A percentile compares a stretch with the other conserved stretches of the same genome.
Evolutionary conservation across 2,797 vertebrate genomes (phyloP).

Genomic region (Garrulus glandarius): DNA sequence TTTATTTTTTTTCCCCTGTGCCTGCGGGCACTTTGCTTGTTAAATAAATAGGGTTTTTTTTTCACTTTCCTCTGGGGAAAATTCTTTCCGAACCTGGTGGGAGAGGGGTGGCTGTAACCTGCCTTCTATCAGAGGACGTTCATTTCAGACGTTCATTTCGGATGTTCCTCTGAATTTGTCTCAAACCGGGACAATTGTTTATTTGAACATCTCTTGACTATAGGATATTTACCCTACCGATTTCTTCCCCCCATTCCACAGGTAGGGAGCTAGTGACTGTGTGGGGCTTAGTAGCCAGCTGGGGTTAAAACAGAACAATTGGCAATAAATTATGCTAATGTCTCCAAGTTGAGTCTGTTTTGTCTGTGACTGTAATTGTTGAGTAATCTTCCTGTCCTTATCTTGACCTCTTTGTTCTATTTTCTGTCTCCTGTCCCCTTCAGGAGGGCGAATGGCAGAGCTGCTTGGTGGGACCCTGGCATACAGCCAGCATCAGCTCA

Average conservation of each 20-base stretch:
- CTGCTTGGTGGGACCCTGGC: not conserved
- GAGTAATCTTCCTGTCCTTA: not conserved
- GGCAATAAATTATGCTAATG: not conserved
- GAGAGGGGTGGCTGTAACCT: no score
- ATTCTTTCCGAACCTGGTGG: no score
- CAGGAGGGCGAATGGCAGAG: not conserved
- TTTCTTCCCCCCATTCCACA: not conserved
- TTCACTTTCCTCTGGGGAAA: no score
- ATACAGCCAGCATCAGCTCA: not conserved
- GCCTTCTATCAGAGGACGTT: no score
- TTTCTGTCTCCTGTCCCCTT: not conserved
- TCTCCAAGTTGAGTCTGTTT: rapidly evolving
- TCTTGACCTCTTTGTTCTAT: not conserved
- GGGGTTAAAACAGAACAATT: not conserved
- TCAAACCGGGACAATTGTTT: not conserved
- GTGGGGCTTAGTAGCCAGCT: not conserved
- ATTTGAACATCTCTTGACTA: not conserved
- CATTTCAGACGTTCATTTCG: no score
- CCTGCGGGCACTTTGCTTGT: no score
- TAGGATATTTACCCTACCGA: rapidly evolving
- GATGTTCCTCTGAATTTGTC: no score
- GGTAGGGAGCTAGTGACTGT: not conserved
- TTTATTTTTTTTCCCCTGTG: no score
- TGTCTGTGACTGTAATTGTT: not conserved
- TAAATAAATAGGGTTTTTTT: no score